Evolutionary conservation across 2,797 vertebrate species (phyloP).

Genomic region (Amblyopsis hoosieri): DNA sequence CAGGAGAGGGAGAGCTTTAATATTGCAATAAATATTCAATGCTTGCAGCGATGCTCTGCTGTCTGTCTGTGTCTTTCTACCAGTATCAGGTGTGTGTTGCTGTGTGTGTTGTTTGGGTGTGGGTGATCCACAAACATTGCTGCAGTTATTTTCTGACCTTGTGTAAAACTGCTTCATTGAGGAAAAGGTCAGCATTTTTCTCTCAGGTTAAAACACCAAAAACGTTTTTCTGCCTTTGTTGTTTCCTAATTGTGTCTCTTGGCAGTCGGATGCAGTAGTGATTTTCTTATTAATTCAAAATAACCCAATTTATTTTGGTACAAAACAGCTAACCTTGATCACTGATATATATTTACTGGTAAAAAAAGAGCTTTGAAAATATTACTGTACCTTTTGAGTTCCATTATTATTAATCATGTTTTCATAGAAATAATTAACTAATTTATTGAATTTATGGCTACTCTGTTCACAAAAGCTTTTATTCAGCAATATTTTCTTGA

Average conservation of each 20-base stretch:
- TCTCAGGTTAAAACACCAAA: conserved; percentile 27
- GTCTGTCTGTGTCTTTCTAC: conserved; percentile 53
- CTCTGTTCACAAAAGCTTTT: too few species aligned
- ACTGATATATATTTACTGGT: too few species aligned
- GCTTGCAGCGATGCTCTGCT: conserved; percentile 36
- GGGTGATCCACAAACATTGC: conserved; percentile 24
- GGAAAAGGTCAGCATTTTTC: conserved; percentile 61
- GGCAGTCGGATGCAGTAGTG: conserved; percentile 4
- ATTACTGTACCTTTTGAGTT: too few species aligned
- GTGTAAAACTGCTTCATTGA: conserved; percentile 50
- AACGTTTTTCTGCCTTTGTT: conserved; percentile 29
- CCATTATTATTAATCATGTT: too few species aligned
- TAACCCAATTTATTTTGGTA: too few species aligned
- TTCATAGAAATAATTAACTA: too few species aligned
- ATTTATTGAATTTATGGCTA: too few species aligned
- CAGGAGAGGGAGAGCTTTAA: conserved; percentile 41
- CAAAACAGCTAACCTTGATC: too few species aligned
- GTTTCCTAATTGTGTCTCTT: conserved; percentile 49
- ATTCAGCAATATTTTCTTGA: too few species aligned
- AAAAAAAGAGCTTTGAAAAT: too few species aligned
- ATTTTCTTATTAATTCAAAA: too few species aligned
- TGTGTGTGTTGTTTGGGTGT: conserved; percentile 8
- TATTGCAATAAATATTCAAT: conserved; percentile 71
- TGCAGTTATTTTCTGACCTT: conserved; percentile 31
- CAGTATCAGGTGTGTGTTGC: conserved; percentile 33